A percentile compares a stretch with the other conserved stretches of the same genome.
Conservation (phyloP, 2,888 invertebrate genomes). For the Drosophila nigricruria region DNA sequence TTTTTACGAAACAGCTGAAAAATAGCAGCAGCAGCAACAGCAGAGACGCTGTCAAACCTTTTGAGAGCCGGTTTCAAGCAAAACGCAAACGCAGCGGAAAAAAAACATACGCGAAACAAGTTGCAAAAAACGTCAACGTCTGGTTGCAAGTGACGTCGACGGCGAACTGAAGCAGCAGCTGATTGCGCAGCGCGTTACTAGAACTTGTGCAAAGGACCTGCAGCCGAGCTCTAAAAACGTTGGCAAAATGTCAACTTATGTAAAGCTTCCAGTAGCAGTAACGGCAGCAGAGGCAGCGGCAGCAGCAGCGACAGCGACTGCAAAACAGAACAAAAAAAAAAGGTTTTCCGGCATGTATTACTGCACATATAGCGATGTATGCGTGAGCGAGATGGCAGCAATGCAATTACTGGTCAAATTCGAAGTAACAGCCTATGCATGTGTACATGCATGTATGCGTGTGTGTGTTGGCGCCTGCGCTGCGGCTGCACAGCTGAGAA, state of each 20-base stretch:
- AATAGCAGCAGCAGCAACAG: conserved; percentile 47
- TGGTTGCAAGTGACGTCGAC: conserved; percentile 58
- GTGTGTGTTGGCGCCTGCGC: conserved; percentile 52
- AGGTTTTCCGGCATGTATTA: conserved; percentile 52
- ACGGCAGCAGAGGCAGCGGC: conserved; percentile 16
- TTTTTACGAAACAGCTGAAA: conserved; percentile 68
- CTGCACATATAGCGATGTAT: conserved; percentile 28
- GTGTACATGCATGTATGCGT: neutral
- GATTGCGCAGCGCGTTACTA: conserved; percentile 59
- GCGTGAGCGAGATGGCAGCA: conserved; percentile 71
- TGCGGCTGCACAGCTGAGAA: conserved; percentile 55
- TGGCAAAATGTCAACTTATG: conserved; percentile 72
- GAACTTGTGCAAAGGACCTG: conserved; percentile 78
- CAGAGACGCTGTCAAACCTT: conserved; percentile 66
- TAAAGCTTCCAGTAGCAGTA: conserved; percentile 55
- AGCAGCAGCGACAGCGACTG: conserved; percentile 20
- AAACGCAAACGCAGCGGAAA: conserved; percentile 37
- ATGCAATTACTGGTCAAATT: conserved; percentile 71
- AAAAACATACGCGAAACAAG: conserved; percentile 48
- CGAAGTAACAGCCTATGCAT: conserved; percentile 58
- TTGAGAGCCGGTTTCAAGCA: conserved; percentile 71
- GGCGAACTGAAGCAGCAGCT: conserved; percentile 60
- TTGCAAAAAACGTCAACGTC: conserved; percentile 52
- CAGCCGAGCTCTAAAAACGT: conserved; percentile 72
- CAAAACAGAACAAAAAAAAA: conserved; percentile 27